A percentile compares a stretch with the other conserved stretches of the same genome.
Conservation (phyloP, 2,888 invertebrate species). For the Netelia fuscicornis region DNA sequence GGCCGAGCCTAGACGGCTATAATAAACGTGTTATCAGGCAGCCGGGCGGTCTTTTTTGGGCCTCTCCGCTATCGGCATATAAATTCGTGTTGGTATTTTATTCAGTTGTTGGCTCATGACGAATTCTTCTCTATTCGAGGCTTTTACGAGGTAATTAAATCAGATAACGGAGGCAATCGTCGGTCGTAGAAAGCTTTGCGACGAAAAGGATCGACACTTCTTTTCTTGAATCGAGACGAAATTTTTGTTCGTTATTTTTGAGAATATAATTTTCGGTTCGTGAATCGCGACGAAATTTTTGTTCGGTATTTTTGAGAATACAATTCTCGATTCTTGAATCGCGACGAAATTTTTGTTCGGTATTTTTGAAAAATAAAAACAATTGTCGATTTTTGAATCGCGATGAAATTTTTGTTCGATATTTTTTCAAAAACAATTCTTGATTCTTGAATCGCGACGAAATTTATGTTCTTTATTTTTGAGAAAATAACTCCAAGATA, state of each 20-base stretch:
- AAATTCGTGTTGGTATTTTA: conserved; percentile 57
- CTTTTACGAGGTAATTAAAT: conserved; percentile 63
- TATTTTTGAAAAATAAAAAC: no score
- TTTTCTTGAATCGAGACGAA: neutral
- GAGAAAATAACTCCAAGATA: neutral
- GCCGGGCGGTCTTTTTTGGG: conserved; percentile 52
- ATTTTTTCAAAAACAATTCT: no score
- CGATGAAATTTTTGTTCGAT: no score
- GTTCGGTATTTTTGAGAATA: no score
- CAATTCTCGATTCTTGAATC: no score
- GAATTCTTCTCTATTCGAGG: conserved; percentile 51
- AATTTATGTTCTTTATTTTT: no score
- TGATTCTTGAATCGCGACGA: no score
- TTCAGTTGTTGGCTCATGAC: conserved; percentile 35
- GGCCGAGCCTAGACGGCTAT: conserved; percentile 14
- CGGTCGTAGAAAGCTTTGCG: conserved; percentile 10
- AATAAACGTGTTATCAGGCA: conserved; percentile 64
- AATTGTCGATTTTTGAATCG: no score
- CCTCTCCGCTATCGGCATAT: conserved; percentile 53
- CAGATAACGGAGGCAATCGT: conserved; percentile 56
- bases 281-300: no score
- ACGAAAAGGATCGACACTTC: neutral
- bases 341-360: no score
- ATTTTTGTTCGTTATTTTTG: neutral
- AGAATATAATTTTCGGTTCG: no score